A percentile compares a stretch with the other conserved stretches of the same genome.
phyloP scores from a whole-genome alignment of 2,113 vertebrate genomes.

The Labeo catla region DNA sequence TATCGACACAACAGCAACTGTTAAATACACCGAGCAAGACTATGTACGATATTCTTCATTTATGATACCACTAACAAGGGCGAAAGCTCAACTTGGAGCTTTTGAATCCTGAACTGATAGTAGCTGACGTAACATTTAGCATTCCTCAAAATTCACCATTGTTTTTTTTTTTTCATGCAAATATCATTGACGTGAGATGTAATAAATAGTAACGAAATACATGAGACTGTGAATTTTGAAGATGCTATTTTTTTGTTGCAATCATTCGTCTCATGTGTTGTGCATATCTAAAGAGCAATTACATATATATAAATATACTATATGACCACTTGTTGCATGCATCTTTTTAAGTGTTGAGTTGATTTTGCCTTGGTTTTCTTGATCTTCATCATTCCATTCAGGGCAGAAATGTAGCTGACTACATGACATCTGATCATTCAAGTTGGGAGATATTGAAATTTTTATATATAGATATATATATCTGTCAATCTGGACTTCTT shows the following conservation, averaged over 20 bases:
- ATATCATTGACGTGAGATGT: constrained; percentile 71
- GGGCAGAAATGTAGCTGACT: constrained; percentile 45
- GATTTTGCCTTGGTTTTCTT: constrained; percentile 61
- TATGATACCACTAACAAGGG: constrained; percentile 25
- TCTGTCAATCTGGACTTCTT: constrained; percentile 48
- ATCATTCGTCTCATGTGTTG: constrained; percentile 72
- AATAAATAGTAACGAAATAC: constrained; percentile 76
- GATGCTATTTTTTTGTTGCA: constrained; percentile 60
- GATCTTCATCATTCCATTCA: constrained; percentile 51
- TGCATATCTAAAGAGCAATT: constrained; percentile 57
- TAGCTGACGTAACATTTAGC: constrained; percentile 39
- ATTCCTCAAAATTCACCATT: constrained; percentile 62
- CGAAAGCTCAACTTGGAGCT: constrained; percentile 56
- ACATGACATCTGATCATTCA: constrained; percentile 37
- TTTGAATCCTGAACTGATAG: constrained; percentile 54
- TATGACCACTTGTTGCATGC: constrained; percentile 79
- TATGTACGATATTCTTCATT: constrained; percentile 17
- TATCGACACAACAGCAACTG: constrained; percentile 28
- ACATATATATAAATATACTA: constrained; percentile 70
- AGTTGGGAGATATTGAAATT: constrained; percentile 51
- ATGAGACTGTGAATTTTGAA: constrained; percentile 79
- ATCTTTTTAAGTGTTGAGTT: constrained; percentile 70
- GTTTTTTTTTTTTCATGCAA: constrained; percentile 58
- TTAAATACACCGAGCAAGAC: constrained; percentile 34
- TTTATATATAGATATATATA: constrained; percentile 28